A percentile compares a stretch with the other conserved stretches of the same genome.
These are phyloP conservation scores for Chrysolina haemoptera DNA, from an alignment of 2,888 invertebrate genomes.

Conservation along the genomic window DNA sequence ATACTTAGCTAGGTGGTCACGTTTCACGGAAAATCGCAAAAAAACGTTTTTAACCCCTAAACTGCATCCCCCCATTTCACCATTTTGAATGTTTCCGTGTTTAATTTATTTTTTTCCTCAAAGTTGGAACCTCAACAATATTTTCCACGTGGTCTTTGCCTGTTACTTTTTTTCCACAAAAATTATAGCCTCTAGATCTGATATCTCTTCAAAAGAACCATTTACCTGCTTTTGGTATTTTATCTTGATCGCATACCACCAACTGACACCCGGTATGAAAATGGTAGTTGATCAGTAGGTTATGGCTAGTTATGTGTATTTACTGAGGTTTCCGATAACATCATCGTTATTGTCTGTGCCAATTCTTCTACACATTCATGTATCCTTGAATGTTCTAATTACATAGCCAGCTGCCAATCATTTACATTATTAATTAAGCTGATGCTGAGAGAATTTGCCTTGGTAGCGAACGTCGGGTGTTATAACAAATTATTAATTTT, in stretches of 20 bases:
- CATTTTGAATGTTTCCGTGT: too few relatives aligned
- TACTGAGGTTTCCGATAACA: slow-evolving; percentile 22
- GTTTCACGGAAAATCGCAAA: too few relatives aligned
- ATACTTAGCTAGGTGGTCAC: too few relatives aligned
- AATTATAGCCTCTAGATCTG: too few relatives aligned
- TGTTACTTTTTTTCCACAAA: too few relatives aligned
- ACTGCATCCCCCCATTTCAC: too few relatives aligned
- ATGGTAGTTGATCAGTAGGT: background rate
- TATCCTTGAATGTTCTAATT: slow-evolving; percentile 36
- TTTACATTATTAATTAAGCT: slow-evolving; percentile 25
- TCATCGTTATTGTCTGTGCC: slow-evolving; percentile 26
- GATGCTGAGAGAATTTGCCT: slow-evolving; percentile 23
- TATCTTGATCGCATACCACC: background rate
- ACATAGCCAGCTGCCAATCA: slow-evolving; percentile 27
- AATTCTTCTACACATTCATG: slow-evolving; percentile 14
- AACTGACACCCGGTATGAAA: background rate
- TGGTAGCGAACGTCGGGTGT: slow-evolving; percentile 20
- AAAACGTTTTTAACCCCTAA: too few relatives aligned
- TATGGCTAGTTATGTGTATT: background rate
- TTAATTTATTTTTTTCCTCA: too few relatives aligned
- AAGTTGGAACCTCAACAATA: too few relatives aligned
- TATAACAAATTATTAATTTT: slow-evolving; percentile 6
- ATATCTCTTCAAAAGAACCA: too few relatives aligned
- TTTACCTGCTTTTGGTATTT: too few relatives aligned
- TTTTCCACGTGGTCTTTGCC: too few relatives aligned